phyloP scores from a whole-genome alignment of 2,113 vertebrate species.

The Chloroceryle aenea region DNA sequence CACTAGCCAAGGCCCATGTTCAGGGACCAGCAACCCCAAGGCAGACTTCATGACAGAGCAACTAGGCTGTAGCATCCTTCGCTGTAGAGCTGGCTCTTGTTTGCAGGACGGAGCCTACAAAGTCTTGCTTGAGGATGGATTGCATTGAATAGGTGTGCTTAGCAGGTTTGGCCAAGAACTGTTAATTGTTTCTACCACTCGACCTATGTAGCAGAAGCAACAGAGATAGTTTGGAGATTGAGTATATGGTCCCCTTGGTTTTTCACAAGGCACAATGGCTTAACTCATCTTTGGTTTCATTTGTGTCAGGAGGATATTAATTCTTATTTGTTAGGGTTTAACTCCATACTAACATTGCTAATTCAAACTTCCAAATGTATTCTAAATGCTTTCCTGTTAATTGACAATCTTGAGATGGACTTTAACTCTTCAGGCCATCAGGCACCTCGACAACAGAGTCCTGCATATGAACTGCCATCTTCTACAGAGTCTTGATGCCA shows the following conservation, averaged over 20 bases:
- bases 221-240: background rate
- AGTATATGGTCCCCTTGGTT: background rate
- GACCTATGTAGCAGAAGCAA: background rate
- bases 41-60: background rate
- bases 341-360: background rate
- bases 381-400: background rate
- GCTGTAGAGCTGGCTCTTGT: background rate
- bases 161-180: background rate
- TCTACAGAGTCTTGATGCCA: background rate
- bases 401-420: background rate
- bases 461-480: background rate
- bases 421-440: background rate
- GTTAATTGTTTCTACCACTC: background rate
- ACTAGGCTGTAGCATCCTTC: background rate
- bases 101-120: background rate
- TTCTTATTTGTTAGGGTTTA: background rate
- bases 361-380: background rate
- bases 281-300: background rate
- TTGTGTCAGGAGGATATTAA: background rate
- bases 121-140: background rate
- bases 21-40: background rate
- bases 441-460: background rate
- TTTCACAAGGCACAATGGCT: background rate
- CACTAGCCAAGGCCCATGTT: fast-evolving
- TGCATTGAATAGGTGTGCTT: background rate